Evolutionary conservation across 2,797 vertebrate species (phyloP), one percentile per base, ranked within the genome.

Genomic region (Arctocebus calabarensis): DNA sequence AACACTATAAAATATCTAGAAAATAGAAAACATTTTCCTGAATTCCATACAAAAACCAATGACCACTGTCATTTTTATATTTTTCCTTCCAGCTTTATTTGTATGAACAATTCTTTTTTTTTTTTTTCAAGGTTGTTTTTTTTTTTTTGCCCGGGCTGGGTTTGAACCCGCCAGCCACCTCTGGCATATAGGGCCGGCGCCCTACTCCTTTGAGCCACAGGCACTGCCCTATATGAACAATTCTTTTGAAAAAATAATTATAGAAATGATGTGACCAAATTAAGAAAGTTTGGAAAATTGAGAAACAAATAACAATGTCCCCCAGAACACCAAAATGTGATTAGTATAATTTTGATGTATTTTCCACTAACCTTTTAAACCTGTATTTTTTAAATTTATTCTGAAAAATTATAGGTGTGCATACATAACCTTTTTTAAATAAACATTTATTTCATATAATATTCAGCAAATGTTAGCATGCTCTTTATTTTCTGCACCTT

Each of bases 21-120:
- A 77, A 91, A 78, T 3, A 14, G 16, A 37, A 92, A 59, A 85
- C 73, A 87, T 32, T 64, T 84, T 40, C 70, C 48, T 90, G 77
- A 61, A 71, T 93, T 87, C 62, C 34, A 87, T 66, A 87, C 29
- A 43, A 40, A 95, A 89, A 86, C 34, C 87, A 85, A 93, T 43
- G 57, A 62, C 75, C 43, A 52, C 17, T 86, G 45, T 86, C 84
- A 88, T 59, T 90, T 96, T 73, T 85, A 45, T 68, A 16, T 73
- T 84, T 84, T 94, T 92, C 64, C 61, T 73, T 81, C 37, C 55
- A 77, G 27, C 64, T 88, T 90, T 88, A 96, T 96, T 73, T 55
- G 9, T 68, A 86, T 43, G 34, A 82, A n/a, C 29, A 55, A 14
- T 59, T 52, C 61, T 78, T 90, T 43, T 43, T n/a, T n/a, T n/a